phyloP scores from a whole-genome alignment of 2,113 vertebrate genomes.

The Neogobius melanostomus region DNA sequence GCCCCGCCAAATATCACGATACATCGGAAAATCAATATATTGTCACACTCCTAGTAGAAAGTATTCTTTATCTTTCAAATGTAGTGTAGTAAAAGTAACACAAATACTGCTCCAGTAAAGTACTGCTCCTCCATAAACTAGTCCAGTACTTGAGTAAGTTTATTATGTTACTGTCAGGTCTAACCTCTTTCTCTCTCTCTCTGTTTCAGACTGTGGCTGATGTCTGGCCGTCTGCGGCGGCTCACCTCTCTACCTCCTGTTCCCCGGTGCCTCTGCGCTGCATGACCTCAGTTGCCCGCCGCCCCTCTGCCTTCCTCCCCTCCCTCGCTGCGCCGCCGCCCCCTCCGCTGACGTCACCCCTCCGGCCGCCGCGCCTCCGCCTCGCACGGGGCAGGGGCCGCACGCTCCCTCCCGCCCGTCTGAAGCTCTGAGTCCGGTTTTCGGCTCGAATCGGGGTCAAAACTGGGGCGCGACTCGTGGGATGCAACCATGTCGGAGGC shows the following conservation, averaged over 20 bases:
- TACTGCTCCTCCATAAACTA: too few relatives aligned
- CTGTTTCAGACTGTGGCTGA: conserved; percentile 68
- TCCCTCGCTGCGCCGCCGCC: background rate
- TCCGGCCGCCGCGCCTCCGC: conserved; percentile 27
- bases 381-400: too few relatives aligned
- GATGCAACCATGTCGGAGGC: conserved; percentile 96
- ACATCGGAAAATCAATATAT: too few relatives aligned
- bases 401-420: conserved; percentile 18
- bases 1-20: too few relatives aligned
- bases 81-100: too few relatives aligned
- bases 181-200: background rate
- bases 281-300: conserved; percentile 59
- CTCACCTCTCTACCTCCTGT: conserved; percentile 69
- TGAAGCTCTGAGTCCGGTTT: conserved; percentile 55
- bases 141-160: too few relatives aligned
- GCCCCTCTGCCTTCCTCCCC: background rate
- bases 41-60: too few relatives aligned
- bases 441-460: conserved; percentile 66
- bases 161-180: too few relatives aligned
- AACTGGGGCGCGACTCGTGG: conserved; percentile 87
- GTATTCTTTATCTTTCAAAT: too few relatives aligned
- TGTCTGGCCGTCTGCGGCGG: conserved; percentile 54
- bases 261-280: conserved; percentile 62
- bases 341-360: conserved; percentile 6
- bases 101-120: too few relatives aligned